A percentile compares a stretch with the other conserved stretches of the same genome.
phyloP scores from a whole-genome alignment of 2,888 invertebrate genomes.

The Drosophila rellima region DNA sequence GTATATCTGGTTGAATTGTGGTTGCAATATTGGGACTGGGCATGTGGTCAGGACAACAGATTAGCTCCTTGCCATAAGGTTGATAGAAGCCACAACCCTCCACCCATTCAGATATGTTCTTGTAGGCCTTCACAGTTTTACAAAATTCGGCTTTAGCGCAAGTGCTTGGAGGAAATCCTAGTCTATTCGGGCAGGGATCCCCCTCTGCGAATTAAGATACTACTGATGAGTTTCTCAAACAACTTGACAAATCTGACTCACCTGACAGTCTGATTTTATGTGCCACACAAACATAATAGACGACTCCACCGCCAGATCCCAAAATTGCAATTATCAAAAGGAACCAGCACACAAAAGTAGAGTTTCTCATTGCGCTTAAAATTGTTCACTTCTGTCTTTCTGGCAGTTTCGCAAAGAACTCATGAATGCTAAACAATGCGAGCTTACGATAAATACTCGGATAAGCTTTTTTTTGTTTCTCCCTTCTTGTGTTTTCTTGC shows the following conservation, averaged over 20 bases:
- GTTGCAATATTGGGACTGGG: background rate
- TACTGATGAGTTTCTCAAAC: background rate
- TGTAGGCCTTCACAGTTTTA: background rate
- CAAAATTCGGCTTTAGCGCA: background rate
- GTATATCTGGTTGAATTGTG: background rate
- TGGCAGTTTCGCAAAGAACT: background rate
- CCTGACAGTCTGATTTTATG: background rate
- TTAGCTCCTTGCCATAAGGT: background rate
- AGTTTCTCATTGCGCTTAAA: background rate
- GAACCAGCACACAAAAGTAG: background rate
- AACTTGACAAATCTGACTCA: background rate
- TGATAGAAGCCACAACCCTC: constrained; percentile 2
- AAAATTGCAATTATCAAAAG: background rate
- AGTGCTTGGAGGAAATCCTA: background rate
- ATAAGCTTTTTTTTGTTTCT: background rate
- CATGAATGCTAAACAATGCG: background rate
- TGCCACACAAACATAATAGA: background rate
- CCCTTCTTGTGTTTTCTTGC: too few species aligned
- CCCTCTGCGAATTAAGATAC: background rate
- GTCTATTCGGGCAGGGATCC: background rate
- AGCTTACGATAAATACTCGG: background rate
- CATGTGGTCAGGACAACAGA: constrained; percentile 21
- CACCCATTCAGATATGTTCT: background rate
- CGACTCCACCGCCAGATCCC: background rate
- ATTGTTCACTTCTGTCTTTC: background rate